Evolutionary conservation across 2,888 invertebrate species (phyloP).

Genomic region (Phorcus lineatus): DNA sequence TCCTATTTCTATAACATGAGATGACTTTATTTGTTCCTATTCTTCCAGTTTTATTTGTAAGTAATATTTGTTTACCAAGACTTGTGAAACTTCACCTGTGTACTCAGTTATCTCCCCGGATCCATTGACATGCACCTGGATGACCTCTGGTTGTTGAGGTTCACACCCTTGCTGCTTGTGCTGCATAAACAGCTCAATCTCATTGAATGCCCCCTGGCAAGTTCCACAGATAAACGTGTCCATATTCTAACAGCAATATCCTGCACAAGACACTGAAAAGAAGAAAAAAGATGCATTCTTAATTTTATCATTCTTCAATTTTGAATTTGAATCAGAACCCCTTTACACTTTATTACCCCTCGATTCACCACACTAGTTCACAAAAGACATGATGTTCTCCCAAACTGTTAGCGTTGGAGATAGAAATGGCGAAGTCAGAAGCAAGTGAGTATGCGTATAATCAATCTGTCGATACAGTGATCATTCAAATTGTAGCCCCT

Average conservation of each 20-base stretch:
- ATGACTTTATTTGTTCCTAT: not conserved
- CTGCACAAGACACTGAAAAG: not conserved
- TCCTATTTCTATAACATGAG: not conserved
- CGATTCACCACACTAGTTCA: too few species aligned
- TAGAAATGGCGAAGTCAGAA: too few species aligned
- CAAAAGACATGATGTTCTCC: too few species aligned
- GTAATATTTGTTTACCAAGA: too few species aligned
- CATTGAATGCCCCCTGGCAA: conserved; percentile 69
- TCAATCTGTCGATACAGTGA: too few species aligned
- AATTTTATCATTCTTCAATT: not conserved
- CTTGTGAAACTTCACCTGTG: not conserved
- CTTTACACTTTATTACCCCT: too few species aligned
- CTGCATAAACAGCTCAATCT: conserved; percentile 69
- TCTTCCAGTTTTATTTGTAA: too few species aligned
- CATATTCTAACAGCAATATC: conserved; percentile 43
- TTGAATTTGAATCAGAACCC: too few species aligned
- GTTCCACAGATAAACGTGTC: conserved; percentile 74
- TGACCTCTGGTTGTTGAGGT: conserved; percentile 34
- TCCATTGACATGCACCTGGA: conserved; percentile 41
- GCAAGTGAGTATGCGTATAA: too few species aligned
- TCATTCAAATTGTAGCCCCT: too few species aligned
- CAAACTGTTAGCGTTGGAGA: too few species aligned
- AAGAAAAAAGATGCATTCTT: not conserved
- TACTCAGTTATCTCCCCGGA: conserved; percentile 44
- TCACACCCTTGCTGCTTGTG: conserved; percentile 68